Percentiles rank a stretch among this genome's conserved stretches.
Conservation (phyloP, 1,140 invertebrate species). For the Drosophila asahinai region DNA sequence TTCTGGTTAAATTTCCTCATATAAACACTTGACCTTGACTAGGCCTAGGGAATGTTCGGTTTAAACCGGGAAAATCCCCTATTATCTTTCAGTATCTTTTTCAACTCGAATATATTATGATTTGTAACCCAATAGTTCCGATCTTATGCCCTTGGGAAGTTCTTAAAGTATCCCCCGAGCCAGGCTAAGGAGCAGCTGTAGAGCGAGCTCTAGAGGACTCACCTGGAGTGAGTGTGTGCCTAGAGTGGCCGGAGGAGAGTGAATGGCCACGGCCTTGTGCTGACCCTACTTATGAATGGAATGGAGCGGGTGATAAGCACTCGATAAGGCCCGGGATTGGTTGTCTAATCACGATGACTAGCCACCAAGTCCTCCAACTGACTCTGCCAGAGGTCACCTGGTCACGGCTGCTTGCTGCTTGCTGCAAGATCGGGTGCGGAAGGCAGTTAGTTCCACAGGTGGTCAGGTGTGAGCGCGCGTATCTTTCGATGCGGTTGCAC, state of each 20-base stretch:
- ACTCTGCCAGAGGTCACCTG: conserved; percentile 45
- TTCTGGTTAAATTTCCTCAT: too few relatives aligned
- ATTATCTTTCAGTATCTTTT: background rate
- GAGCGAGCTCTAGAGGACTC: conserved; percentile 1
- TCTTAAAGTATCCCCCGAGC: background rate
- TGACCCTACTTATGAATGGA: conserved; percentile 38
- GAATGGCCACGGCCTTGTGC: conserved; percentile 7
- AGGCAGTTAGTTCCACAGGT: conserved; percentile 6
- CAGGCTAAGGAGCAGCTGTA: background rate
- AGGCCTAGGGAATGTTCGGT: background rate
- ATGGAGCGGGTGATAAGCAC: conserved; percentile 26
- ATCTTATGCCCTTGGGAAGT: background rate
- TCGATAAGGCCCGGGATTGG: conserved; percentile 20
- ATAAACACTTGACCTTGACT: conserved; percentile 3
- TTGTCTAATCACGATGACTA: conserved; percentile 46
- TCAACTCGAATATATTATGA: background rate
- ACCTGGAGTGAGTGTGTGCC: conserved; percentile 15
- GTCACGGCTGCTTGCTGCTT: too few relatives aligned
- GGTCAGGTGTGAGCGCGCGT: conserved; percentile 31
- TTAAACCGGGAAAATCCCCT: too few relatives aligned
- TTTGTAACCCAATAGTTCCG: background rate
- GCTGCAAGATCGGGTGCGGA: conserved; percentile 11
- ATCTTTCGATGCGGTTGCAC: conserved; percentile 66
- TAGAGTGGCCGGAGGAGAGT: conserved; percentile 8
- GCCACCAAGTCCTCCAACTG: background rate